Evolutionary conservation across 2,888 invertebrate genomes (phyloP).

Genomic region (Euspilapteryx auroguttella): DNA sequence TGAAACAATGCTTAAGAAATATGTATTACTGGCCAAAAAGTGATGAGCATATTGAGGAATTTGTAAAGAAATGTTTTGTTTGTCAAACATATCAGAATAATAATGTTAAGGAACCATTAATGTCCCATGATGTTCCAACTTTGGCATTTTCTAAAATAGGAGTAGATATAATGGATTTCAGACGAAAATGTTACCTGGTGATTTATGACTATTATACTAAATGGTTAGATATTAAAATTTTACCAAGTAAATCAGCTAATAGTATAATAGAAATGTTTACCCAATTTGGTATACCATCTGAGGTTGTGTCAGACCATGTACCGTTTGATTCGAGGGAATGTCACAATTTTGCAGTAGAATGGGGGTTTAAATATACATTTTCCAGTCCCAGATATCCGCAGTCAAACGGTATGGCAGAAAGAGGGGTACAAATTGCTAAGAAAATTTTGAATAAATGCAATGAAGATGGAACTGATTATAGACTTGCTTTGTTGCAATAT

Average conservation of each 20-base stretch:
- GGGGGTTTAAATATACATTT: constrained; percentile 5
- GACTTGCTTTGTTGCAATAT: constrained; percentile 10
- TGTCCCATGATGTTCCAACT: constrained; percentile 7
- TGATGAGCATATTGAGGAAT: too few species aligned
- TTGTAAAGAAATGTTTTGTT: too few species aligned
- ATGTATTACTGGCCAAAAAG: constrained; percentile 9
- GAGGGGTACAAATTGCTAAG: constrained; percentile 5
- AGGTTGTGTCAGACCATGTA: too few species aligned
- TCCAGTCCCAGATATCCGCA: constrained; percentile 6
- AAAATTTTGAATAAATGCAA: too few species aligned
- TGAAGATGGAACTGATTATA: constrained; percentile 7
- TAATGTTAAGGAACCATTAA: constrained; percentile 9
- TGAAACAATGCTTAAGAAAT: constrained; percentile 11
- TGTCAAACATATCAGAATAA: constrained; percentile 11
- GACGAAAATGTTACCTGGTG: constrained; percentile 7
- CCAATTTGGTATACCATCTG: constrained; percentile 8
- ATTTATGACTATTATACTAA: constrained; percentile 5
- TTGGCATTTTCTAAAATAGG: constrained; percentile 10
- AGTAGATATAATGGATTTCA: constrained; percentile 6
- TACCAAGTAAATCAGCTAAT: constrained; percentile 6
- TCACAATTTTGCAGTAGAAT: constrained; percentile 5
- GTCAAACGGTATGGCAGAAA: constrained; percentile 8
- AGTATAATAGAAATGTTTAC: constrained; percentile 7
- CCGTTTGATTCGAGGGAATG: too few species aligned
- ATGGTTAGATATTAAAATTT: constrained; percentile 5